A percentile compares a stretch with the other conserved stretches of the same genome.
Conservation (phyloP, 2,797 vertebrate species). For the Glyptemys insculpta region DNA sequence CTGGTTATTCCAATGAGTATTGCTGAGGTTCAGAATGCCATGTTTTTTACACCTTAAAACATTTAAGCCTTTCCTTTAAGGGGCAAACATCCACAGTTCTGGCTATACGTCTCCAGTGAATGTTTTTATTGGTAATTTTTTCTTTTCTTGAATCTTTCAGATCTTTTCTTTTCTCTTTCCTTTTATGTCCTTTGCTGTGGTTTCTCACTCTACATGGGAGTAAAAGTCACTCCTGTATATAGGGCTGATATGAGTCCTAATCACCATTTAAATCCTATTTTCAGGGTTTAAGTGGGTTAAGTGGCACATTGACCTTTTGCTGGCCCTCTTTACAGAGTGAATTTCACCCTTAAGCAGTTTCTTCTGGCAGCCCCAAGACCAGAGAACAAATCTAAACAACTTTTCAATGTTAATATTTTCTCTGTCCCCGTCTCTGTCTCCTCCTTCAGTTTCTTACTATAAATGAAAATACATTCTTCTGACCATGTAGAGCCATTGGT, state of each 20-base stretch:
- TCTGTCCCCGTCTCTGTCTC: neutral
- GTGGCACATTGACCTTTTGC: fast-evolving
- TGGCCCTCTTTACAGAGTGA: neutral
- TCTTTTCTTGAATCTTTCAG: neutral
- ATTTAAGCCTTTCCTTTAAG: neutral
- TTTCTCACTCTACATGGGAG: neutral
- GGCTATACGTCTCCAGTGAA: neutral
- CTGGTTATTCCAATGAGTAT: fast-evolving
- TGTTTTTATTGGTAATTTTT: neutral
- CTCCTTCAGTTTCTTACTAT: neutral
- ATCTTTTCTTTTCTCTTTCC: fast-evolving
- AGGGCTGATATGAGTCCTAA: neutral
- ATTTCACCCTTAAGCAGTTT: neutral
- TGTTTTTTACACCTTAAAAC: neutral
- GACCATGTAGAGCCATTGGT: neutral
- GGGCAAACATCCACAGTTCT: fast-evolving
- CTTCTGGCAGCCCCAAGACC: neutral
- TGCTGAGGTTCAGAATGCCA: neutral
- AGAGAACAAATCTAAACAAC: neutral
- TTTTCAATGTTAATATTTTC: neutral
- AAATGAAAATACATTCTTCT: neutral
- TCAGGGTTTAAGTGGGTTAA: neutral
- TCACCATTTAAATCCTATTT: fast-evolving
- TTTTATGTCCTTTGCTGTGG: neutral
- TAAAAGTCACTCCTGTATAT: neutral